These are phyloP conservation scores for Deilephila elpenor DNA, from an alignment of 2,888 invertebrate species.

Conservation along the genomic window DNA sequence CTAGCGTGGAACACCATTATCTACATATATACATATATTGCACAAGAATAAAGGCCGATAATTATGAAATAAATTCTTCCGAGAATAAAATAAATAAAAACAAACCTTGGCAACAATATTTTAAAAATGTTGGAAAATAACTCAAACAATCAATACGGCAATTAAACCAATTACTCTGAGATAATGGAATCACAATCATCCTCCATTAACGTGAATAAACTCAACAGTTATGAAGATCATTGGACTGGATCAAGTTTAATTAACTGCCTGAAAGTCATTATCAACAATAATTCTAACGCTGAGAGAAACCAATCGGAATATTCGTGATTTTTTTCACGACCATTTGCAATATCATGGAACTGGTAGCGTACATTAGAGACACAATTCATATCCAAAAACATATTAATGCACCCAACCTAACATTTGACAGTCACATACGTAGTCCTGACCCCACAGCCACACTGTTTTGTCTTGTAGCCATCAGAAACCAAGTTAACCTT, in stretches of 20 bases:
- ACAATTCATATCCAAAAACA: too few relatives aligned
- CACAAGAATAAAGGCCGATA: background rate
- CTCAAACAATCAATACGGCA: conserved; percentile 5
- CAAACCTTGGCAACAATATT: background rate
- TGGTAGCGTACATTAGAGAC: too few relatives aligned
- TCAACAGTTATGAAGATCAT: conserved; percentile 1
- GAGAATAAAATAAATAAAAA: background rate
- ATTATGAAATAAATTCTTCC: background rate
- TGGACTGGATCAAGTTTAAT: conserved; percentile 6
- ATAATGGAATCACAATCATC: conserved; percentile 2
- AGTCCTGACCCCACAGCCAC: too few relatives aligned
- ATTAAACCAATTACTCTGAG: background rate
- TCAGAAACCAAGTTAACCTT: too few relatives aligned
- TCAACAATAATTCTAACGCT: background rate
- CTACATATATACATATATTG: too few relatives aligned
- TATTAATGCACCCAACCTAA: too few relatives aligned
- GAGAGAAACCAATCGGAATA: background rate
- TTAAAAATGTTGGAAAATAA: background rate
- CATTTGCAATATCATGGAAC: too few relatives aligned
- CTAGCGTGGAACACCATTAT: too few relatives aligned
- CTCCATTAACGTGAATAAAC: background rate
- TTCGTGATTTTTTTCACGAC: background rate
- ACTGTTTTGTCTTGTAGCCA: too few relatives aligned
- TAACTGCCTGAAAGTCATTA: conserved; percentile 11
- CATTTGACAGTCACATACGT: too few relatives aligned